Evolutionary conservation across 2,888 invertebrate genomes (phyloP).

Genomic region (Tetranychus piercei): DNA sequence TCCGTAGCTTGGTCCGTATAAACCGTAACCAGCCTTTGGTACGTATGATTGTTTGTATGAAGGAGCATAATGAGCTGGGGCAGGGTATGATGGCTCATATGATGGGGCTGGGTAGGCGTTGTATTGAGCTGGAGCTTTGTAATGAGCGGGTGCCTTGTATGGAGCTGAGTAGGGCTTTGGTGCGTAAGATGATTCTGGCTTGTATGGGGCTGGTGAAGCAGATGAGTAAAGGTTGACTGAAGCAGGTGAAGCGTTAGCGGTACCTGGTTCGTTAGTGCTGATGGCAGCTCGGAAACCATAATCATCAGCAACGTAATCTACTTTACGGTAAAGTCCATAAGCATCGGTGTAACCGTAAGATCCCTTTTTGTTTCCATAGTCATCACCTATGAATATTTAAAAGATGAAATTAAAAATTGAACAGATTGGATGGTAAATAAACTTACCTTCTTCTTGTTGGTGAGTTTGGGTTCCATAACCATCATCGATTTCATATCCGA

Average conservation of each 20-base stretch:
- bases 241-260: not conserved
- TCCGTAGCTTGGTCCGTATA: not conserved
- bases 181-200: not conserved
- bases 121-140: not conserved
- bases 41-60: not conserved
- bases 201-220: constrained; percentile 5
- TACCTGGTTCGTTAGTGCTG: constrained; percentile 17
- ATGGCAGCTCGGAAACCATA: constrained; percentile 16
- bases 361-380: constrained; percentile 11
- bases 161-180: not conserved
- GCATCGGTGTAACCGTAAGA: constrained; percentile 19
- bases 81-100: not conserved
- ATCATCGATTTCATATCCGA: constrained; percentile 20
- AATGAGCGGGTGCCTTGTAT: not conserved
- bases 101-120: not conserved
- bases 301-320: constrained; percentile 17
- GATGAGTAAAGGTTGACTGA: constrained; percentile 1
- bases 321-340: constrained; percentile 15
- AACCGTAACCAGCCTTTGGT: not conserved
- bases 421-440: not conserved
- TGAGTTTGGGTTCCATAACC: constrained; percentile 17
- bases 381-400: not conserved
- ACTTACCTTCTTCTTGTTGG: constrained; percentile 15
- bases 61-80: not conserved
- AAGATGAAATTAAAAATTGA: not conserved